Conservation (phyloP, 1,140 invertebrate species). For the Drosophila fuyamai region DNA sequence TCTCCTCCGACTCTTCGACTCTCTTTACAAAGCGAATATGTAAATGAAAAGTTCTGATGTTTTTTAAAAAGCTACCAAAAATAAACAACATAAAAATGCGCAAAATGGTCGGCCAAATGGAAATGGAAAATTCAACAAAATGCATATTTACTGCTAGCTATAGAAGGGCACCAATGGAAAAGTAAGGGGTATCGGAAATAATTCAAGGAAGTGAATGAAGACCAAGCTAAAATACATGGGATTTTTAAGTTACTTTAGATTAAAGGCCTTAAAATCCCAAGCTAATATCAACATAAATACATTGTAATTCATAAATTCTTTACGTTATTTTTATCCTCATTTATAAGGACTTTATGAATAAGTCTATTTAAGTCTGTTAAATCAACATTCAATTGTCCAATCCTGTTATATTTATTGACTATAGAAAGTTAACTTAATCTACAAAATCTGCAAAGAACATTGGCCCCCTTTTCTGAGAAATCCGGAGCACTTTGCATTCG, state of each 20-base stretch:
- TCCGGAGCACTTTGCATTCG: conserved; percentile 46
- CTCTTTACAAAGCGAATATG: conserved; percentile 75
- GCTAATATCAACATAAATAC: no score
- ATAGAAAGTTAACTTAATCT: not conserved
- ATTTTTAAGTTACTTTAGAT: not conserved
- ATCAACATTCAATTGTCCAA: not conserved
- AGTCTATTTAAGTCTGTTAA: no score
- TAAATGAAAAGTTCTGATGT: conserved; percentile 79
- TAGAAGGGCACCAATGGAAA: conserved; percentile 24
- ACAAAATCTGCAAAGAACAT: not conserved
- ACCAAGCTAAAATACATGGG: not conserved
- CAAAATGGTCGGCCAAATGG: conserved; percentile 65
- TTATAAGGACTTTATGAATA: no score
- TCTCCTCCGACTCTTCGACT: conserved; percentile 13
- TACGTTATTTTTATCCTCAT: no score
- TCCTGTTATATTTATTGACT: not conserved
- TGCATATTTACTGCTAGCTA: conserved; percentile 73
- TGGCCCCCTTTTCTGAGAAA: not conserved
- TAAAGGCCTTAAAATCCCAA: no score
- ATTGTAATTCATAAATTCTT: no score
- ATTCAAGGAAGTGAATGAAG: not conserved
- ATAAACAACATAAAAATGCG: conserved; percentile 81
- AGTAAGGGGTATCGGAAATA: conserved; percentile 14
- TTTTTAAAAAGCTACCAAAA: conserved; percentile 80
- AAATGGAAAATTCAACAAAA: conserved; percentile 75